These are phyloP conservation scores for Monomorium pharaonis DNA, from an alignment of 1,140 invertebrate genomes.

Conservation along the genomic window DNA sequence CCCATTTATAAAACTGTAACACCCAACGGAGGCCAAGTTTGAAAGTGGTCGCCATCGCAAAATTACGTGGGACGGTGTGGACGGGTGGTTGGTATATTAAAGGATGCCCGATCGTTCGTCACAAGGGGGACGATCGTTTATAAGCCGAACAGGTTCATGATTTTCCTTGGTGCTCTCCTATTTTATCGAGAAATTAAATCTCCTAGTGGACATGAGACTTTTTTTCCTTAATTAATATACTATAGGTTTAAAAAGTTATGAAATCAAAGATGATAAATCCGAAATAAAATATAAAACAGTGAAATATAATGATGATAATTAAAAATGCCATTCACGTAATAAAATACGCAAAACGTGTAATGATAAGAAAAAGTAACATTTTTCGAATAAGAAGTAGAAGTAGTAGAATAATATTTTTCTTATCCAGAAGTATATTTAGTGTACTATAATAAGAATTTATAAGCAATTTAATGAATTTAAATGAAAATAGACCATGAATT, in stretches of 20 bases:
- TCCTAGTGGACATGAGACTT: neutral
- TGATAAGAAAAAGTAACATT: neutral
- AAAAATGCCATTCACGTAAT: neutral
- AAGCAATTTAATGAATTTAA: neutral
- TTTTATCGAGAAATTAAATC: conserved; percentile 51
- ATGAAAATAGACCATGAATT: neutral
- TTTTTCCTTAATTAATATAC: neutral
- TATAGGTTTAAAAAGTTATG: neutral
- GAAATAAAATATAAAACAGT: neutral
- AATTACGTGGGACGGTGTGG: neutral
- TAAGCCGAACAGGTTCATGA: conserved; percentile 44
- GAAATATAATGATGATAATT: neutral
- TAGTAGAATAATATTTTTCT: too few species aligned
- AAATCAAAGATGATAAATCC: neutral
- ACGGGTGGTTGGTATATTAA: conserved; percentile 52
- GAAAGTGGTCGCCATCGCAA: conserved; percentile 55
- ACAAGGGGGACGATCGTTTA: conserved; percentile 48
- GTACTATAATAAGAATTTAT: neutral
- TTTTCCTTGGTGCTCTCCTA: conserved; percentile 11
- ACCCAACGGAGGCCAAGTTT: conserved; percentile 63
- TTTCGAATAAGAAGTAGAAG: too few species aligned
- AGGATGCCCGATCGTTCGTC: conserved; percentile 51
- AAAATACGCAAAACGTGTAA: neutral
- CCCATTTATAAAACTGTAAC: conserved; percentile 67
- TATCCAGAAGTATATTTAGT: neutral